phyloP scores from a whole-genome alignment of 2,113 vertebrate species.

The Albula glossodonta region DNA sequence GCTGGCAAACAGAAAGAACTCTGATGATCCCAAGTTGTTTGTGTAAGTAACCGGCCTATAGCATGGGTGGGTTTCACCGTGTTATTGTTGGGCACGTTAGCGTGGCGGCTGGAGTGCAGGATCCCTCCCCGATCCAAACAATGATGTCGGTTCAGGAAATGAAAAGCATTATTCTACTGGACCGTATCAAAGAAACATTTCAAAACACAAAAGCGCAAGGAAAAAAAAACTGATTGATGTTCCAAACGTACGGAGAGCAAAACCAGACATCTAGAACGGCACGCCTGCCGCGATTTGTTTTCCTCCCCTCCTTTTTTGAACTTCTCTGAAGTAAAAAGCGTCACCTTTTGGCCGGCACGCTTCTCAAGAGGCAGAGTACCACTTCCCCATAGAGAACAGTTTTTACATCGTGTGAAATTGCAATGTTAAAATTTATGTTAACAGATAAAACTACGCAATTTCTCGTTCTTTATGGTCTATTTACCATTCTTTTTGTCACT shows the following conservation, averaged over 20 bases:
- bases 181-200: conserved; percentile 38
- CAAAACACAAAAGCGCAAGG: conserved; percentile 24
- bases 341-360: neutral
- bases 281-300: neutral
- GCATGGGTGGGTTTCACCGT: neutral
- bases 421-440: neutral
- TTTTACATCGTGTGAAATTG: neutral
- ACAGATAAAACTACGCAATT: neutral
- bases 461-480: neutral
- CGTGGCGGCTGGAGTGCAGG: conserved; percentile 2
- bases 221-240: conserved; percentile 38
- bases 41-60: neutral
- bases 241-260: conserved; percentile 37
- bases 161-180: conserved; percentile 41
- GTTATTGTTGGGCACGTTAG: conserved; percentile 28
- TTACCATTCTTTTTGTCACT: neutral
- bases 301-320: neutral
- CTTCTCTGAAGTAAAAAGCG: neutral
- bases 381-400: neutral
- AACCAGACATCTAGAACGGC: conserved; percentile 27
- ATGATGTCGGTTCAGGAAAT: conserved; percentile 44
- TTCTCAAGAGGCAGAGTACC: neutral
- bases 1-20: neutral
- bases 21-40: neutral
- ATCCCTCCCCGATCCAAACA: conserved; percentile 33